These are phyloP conservation scores for Amblyteles armatorius DNA, from an alignment of 2,888 invertebrate species.

Conservation along the genomic window DNA sequence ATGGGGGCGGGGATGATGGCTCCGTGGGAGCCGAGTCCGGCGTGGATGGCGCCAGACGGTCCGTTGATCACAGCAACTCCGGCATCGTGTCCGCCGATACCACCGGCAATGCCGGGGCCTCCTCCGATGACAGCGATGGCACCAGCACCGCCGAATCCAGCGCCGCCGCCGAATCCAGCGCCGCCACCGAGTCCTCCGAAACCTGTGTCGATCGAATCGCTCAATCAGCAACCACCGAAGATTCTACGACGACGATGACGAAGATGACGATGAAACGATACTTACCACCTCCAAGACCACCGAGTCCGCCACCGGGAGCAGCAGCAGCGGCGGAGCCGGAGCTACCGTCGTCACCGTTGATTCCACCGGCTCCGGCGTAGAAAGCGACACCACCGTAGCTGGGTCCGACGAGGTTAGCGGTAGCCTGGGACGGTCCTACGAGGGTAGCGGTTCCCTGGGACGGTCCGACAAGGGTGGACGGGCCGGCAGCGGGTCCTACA, in stretches of 20 bases:
- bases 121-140: slow-evolving; percentile 83
- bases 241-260: not conserved
- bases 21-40: slow-evolving; percentile 84
- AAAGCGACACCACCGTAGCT: slow-evolving; percentile 83
- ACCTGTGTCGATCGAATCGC: slow-evolving; percentile 36
- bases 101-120: slow-evolving; percentile 81
- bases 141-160: slow-evolving; percentile 79
- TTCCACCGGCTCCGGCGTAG: slow-evolving; percentile 83
- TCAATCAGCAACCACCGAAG: not conserved
- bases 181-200: slow-evolving; percentile 70
- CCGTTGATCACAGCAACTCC: slow-evolving; percentile 84
- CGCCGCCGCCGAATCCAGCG: slow-evolving; percentile 71
- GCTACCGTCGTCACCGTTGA: slow-evolving; percentile 84
- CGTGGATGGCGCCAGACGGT: slow-evolving; percentile 84
- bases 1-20: slow-evolving; percentile 83
- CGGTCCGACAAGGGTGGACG: slow-evolving; percentile 83
- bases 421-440: slow-evolving; percentile 83
- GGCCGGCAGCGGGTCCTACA: slow-evolving; percentile 83
- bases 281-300: slow-evolving; percentile 64
- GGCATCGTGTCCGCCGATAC: slow-evolving; percentile 83
- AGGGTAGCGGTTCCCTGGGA: slow-evolving; percentile 83
- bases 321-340: slow-evolving; percentile 83
- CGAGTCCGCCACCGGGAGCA: slow-evolving; percentile 80
- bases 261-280: not conserved
- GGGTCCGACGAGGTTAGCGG: slow-evolving; percentile 84